These are phyloP conservation scores for Drusus annulatus DNA, from an alignment of 1,140 invertebrate genomes.

Conservation along the genomic window DNA sequence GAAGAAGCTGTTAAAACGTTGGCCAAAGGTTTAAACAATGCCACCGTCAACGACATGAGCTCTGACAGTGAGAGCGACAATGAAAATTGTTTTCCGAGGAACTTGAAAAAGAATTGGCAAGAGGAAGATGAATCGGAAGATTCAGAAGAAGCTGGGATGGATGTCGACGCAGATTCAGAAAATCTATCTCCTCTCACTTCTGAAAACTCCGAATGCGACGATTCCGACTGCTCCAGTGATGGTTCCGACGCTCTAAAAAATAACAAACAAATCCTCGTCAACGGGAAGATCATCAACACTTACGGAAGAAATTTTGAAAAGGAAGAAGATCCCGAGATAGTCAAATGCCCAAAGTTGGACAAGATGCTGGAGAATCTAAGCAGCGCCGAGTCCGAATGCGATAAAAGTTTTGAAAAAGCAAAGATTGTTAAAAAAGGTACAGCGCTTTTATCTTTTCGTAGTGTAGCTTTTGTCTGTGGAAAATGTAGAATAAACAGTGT, in stretches of 20 bases:
- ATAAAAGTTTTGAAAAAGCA: constrained; percentile 36
- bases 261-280: constrained; percentile 54
- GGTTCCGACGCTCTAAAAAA: constrained; percentile 1
- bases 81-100: background rate
- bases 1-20: constrained; percentile 19
- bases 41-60: background rate
- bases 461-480: background rate
- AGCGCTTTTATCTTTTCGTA: background rate
- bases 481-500: no score
- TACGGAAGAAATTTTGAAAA: constrained; percentile 44
- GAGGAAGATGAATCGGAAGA: constrained; percentile 4
- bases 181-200: background rate
- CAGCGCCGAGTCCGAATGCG: constrained; percentile 45
- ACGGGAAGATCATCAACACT: constrained; percentile 56
- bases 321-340: constrained; percentile 49
- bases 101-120: background rate
- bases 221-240: constrained; percentile 36
- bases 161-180: constrained; percentile 12
- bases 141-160: constrained; percentile 10
- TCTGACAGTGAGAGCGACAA: no score
- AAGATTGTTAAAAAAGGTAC: constrained; percentile 18
- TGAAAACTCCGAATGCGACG: constrained; percentile 28
- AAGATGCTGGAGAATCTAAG: constrained; percentile 52
- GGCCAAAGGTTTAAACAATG: background rate
- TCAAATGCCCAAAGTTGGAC: constrained; percentile 51